Percentiles rank a stretch among this genome's conserved stretches.
Conservation (phyloP, 1,140 invertebrate species). For the Bombyx mori region DNA sequence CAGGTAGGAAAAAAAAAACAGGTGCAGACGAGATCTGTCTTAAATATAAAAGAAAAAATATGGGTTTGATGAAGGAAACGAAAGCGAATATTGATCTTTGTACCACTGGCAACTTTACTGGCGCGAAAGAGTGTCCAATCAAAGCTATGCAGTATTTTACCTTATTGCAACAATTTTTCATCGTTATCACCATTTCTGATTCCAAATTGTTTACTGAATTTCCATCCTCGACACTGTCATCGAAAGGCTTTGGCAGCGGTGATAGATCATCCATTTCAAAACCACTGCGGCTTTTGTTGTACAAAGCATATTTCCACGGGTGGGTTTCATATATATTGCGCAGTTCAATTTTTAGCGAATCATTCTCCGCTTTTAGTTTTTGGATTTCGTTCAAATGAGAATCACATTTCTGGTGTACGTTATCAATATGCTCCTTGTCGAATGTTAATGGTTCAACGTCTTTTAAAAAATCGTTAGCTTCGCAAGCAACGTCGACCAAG, state of each 20-base stretch:
- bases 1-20: too few relatives aligned
- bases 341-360: slow-evolving; percentile 33
- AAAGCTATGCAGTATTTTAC: slow-evolving; percentile 12
- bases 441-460: slow-evolving; percentile 18
- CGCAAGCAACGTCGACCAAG: slow-evolving; percentile 23
- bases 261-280: too few relatives aligned
- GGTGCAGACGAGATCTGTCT: too few relatives aligned
- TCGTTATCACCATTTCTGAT: slow-evolving; percentile 60
- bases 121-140: too few relatives aligned
- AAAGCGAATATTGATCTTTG: too few relatives aligned
- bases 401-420: slow-evolving; percentile 28
- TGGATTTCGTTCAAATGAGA: slow-evolving; percentile 37
- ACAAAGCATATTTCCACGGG: too few relatives aligned
- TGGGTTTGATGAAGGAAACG: too few relatives aligned
- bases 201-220: slow-evolving; percentile 26
- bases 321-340: slow-evolving; percentile 21
- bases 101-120: too few relatives aligned
- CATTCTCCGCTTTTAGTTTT: slow-evolving; percentile 40
- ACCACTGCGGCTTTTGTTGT: too few relatives aligned
- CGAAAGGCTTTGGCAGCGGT: slow-evolving; percentile 23
- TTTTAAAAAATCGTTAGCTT: slow-evolving; percentile 14
- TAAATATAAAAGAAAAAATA: too few relatives aligned
- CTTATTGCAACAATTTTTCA: slow-evolving; percentile 53
- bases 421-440: slow-evolving; percentile 28
- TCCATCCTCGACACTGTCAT: slow-evolving; percentile 19